These are phyloP conservation scores for Lasius platythorax DNA, from an alignment of 2,888 invertebrate species.

Conservation along the genomic window DNA sequence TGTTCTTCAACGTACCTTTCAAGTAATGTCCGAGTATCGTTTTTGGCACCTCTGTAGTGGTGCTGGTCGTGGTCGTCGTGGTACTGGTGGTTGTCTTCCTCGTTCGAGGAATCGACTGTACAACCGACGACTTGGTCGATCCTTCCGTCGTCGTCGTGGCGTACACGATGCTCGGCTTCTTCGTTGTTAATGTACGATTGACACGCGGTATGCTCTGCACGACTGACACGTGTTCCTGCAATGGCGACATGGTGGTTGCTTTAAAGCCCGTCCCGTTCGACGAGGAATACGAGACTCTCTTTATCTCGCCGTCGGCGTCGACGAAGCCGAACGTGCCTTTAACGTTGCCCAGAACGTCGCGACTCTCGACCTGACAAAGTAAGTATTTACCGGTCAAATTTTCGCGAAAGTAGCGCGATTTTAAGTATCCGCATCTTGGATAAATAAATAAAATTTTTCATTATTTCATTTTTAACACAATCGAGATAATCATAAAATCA, in stretches of 20 bases:
- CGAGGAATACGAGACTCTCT: constrained; percentile 92
- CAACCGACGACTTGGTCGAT: constrained; percentile 88
- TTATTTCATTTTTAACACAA: neutral
- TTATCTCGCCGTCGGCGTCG: constrained; percentile 92
- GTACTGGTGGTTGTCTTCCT: constrained; percentile 84
- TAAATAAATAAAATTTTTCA: neutral
- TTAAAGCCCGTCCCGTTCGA: constrained; percentile 87
- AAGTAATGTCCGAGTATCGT: constrained; percentile 80
- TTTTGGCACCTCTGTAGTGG: constrained; percentile 79
- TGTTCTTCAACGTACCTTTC: constrained; percentile 77
- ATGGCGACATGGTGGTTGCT: constrained; percentile 86
- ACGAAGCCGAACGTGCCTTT: constrained; percentile 94
- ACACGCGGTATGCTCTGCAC: constrained; percentile 83
- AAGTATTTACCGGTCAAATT: constrained; percentile 57
- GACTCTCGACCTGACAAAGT: constrained; percentile 89
- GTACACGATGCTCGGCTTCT: constrained; percentile 81
- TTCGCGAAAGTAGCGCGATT: neutral
- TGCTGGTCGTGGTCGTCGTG: constrained; percentile 77
- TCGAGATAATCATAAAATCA: neutral
- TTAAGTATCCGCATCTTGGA: neutral
- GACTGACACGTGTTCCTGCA: constrained; percentile 84
- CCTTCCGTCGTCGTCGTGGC: constrained; percentile 87
- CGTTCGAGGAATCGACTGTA: constrained; percentile 89
- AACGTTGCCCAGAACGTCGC: constrained; percentile 92
- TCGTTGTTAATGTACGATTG: constrained; percentile 87